Evolutionary conservation across 2,113 vertebrate species (phyloP).

Genomic region (Canis aureus): DNA sequence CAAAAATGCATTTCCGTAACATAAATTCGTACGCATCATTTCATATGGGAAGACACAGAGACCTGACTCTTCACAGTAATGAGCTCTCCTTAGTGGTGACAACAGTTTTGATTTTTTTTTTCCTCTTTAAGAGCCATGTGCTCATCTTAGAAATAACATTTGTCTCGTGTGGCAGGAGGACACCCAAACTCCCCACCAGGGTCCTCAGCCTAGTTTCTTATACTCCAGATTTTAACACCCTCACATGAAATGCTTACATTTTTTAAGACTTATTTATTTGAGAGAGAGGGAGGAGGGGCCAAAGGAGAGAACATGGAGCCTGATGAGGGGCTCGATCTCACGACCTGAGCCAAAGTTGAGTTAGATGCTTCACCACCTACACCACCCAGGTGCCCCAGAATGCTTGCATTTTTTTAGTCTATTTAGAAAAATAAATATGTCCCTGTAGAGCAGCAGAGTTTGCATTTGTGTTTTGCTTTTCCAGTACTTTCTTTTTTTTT

Average conservation of each 20-base stretch:
- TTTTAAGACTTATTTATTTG: not conserved
- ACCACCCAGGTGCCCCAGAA: not conserved
- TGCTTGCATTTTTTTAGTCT: not conserved
- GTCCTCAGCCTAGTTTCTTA: not conserved
- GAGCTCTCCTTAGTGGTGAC: not conserved
- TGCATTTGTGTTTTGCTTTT: not conserved
- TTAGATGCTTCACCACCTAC: not conserved
- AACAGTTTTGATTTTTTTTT: not conserved
- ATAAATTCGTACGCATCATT: not conserved
- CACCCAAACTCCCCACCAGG: too few species aligned
- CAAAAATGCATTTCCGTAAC: not conserved
- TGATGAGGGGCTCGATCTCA: not conserved
- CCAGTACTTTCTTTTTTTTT: not conserved
- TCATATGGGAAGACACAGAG: not conserved
- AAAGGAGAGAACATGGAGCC: not conserved
- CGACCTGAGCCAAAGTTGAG: not conserved
- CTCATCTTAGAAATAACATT: not conserved
- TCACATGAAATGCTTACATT: not conserved
- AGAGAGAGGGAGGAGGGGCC: not conserved
- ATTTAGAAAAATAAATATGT: not conserved
- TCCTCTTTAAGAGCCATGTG: not conserved
- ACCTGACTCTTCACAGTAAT: not conserved
- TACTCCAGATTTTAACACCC: not conserved
- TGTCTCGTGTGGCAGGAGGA: not conserved
- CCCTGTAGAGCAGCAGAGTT: not conserved